Base-by-base conservation (phyloP, 2,888 invertebrate genomes). In the Conchocele bisecta region DNA sequence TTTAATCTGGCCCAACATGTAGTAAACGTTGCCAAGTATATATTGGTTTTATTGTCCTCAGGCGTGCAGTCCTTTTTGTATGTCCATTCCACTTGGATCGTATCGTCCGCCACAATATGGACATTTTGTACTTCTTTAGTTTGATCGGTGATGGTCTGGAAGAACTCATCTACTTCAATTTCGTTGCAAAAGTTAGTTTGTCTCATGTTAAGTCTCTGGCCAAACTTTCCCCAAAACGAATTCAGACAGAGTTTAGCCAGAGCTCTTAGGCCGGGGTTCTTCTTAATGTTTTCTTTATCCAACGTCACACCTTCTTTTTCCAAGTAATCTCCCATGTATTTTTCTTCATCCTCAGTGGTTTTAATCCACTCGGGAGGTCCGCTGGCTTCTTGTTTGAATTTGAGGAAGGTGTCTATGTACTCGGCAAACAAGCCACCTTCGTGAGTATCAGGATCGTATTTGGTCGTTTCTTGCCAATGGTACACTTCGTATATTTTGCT, bases 401-500 rank as follows among this genome's bases (percentile, higher is more conserved):
- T 77, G 11, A 77, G 20, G 56, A 84, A 86, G 2, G 64, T 73
- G 26, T 90, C 84, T 0, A 90, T 85, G 67, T 87, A 90, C 0
- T 75, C 78, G 3, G 83, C 61, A 74, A 91, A 90, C 15, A 90
- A 29, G 1, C 83, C 82, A 6, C 70, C 77, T 31, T 48, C 17
- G 15, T 59, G 58, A 11, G 66, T 73, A 15, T 41, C 22, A 9
- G 50, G 50, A 35, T 82, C 69, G 50, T 82, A 83, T 48, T 73
- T 24, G 3, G 57, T 74, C 4, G 64, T 66, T 20, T 66, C 61
- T 17, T 61, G 39, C 75, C 60, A 56, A 57, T 89, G 82, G 83
- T 88, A 90, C 13, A 90, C 84, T 71, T 89, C 89, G 39, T 78
- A 71, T 6, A 89, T 78, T 42, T 88, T 71, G 0, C 85, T 2